These are phyloP conservation scores for Neopelma chrysocephalum DNA, from an alignment of 2,797 vertebrate genomes.

Conservation along the genomic window DNA sequence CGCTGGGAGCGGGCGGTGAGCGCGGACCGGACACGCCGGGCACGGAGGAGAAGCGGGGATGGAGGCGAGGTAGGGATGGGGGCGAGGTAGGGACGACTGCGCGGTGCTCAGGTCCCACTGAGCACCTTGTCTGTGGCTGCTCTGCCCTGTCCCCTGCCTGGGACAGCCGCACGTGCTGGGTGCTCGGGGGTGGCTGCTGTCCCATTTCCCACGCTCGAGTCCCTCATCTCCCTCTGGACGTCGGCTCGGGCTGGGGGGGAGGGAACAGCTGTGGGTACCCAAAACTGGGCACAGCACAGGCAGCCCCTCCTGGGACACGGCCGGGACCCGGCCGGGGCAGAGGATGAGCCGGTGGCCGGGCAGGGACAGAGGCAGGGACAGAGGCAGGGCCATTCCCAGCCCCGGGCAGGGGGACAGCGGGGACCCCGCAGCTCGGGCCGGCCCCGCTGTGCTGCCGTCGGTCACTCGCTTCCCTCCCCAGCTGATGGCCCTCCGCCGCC, in stretches of 20 bases:
- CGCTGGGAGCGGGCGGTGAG: neutral
- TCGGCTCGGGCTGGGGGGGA: rapidly evolving
- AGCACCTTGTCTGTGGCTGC: neutral
- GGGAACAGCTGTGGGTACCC: neutral
- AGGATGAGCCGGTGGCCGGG: rapidly evolving
- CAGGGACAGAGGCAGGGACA: neutral
- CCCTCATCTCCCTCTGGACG: neutral
- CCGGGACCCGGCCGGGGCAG: rapidly evolving
- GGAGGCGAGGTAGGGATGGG: neutral
- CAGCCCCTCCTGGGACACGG: neutral
- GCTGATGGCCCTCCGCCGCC: neutral
- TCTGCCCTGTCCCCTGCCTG: neutral
- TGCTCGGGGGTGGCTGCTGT: neutral
- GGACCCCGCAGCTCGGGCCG: neutral
- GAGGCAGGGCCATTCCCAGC: neutral
- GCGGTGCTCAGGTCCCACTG: neutral
- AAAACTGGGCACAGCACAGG: rapidly evolving
- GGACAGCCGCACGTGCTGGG: rapidly evolving
- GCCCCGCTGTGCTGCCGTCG: neutral
- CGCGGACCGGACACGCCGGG: neutral
- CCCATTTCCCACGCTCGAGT: rapidly evolving
- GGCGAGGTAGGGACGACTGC: neutral
- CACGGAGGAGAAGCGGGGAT: neutral
- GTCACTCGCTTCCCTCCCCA: neutral
- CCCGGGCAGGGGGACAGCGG: neutral